Evolutionary conservation across 2,797 vertebrate genomes (phyloP).

Genomic region (Typhlichthys subterraneus): DNA sequence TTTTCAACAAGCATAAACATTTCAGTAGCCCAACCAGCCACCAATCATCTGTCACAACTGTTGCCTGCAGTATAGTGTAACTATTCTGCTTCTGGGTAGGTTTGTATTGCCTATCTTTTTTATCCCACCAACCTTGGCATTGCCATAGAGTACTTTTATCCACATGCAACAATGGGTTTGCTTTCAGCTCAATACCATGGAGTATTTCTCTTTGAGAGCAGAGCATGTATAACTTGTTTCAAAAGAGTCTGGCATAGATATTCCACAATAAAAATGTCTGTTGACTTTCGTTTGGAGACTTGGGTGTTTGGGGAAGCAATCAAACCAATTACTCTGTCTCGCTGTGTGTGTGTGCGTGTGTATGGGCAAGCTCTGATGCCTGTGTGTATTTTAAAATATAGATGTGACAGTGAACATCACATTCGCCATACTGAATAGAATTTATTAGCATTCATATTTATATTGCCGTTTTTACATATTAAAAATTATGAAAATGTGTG

Average conservation of each 20-base stretch:
- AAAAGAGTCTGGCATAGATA: slow-evolving; percentile 48
- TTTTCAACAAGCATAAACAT: too few relatives aligned
- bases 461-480: slow-evolving; percentile 43
- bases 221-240: slow-evolving; percentile 58
- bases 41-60: background rate
- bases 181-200: slow-evolving; percentile 28
- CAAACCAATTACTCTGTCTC: slow-evolving; percentile 55
- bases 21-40: too few relatives aligned
- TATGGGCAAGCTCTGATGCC: slow-evolving; percentile 32
- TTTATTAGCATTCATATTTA: slow-evolving; percentile 58
- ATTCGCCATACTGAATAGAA: slow-evolving; percentile 55
- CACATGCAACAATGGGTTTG: slow-evolving; percentile 19
- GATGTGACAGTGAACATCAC: slow-evolving; percentile 48
- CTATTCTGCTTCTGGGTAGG: slow-evolving; percentile 18
- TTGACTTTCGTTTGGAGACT: slow-evolving; percentile 57
- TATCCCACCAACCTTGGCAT: slow-evolving; percentile 32
- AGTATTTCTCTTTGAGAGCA: slow-evolving; percentile 58
- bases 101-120: slow-evolving; percentile 24
- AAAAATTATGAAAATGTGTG: too few relatives aligned
- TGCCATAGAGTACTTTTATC: too few relatives aligned
- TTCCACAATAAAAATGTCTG: slow-evolving; percentile 41
- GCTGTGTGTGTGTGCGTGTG: slow-evolving; percentile 13
- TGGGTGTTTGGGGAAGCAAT: slow-evolving; percentile 60
- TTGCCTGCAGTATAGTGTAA: slow-evolving; percentile 3
- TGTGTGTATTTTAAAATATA: slow-evolving; percentile 57